These are phyloP conservation scores for Dissostichus mawsoni DNA, from an alignment of 2,113 vertebrate genomes.

Conservation along the genomic window DNA sequence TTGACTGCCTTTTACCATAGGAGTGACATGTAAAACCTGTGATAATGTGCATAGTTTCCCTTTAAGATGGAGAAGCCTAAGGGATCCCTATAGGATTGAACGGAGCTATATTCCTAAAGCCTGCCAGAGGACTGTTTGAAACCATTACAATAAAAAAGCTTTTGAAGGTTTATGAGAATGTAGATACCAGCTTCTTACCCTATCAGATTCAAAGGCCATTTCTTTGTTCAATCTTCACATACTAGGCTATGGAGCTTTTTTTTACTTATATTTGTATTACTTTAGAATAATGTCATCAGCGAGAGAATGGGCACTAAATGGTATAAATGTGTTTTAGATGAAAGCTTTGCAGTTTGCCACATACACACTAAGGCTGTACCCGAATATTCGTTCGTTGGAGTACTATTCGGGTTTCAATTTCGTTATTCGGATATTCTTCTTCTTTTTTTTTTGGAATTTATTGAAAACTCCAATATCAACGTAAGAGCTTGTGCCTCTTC, in stretches of 20 bases:
- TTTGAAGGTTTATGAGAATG: slow-evolving; percentile 35
- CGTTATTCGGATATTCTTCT: too few relatives aligned
- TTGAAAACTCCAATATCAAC: too few relatives aligned
- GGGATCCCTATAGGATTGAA: slow-evolving; percentile 11
- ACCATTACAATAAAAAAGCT: slow-evolving; percentile 18
- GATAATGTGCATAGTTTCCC: too few relatives aligned
- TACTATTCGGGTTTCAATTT: too few relatives aligned
- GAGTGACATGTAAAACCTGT: too few relatives aligned
- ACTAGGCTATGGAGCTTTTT: neutral
- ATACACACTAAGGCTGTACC: neutral
- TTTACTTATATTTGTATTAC: neutral
- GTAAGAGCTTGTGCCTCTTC: too few relatives aligned
- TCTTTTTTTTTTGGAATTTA: too few relatives aligned
- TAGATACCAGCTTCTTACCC: slow-evolving; percentile 7
- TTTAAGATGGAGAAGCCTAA: slow-evolving; percentile 36
- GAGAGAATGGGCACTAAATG: slow-evolving; percentile 4
- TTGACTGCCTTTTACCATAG: too few relatives aligned
- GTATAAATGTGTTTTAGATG: neutral
- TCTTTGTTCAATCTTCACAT: slow-evolving; percentile 9
- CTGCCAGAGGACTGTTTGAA: slow-evolving; percentile 37
- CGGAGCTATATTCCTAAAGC: slow-evolving; percentile 26
- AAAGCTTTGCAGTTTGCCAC: slow-evolving; percentile 5
- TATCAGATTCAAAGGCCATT: slow-evolving; percentile 19
- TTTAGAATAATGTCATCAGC: neutral
- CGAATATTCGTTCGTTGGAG: too few relatives aligned